Percentiles rank a stretch among this genome's conserved stretches.
phyloP scores from a whole-genome alignment of 2,113 vertebrate species.

The Plotosus lineatus region DNA sequence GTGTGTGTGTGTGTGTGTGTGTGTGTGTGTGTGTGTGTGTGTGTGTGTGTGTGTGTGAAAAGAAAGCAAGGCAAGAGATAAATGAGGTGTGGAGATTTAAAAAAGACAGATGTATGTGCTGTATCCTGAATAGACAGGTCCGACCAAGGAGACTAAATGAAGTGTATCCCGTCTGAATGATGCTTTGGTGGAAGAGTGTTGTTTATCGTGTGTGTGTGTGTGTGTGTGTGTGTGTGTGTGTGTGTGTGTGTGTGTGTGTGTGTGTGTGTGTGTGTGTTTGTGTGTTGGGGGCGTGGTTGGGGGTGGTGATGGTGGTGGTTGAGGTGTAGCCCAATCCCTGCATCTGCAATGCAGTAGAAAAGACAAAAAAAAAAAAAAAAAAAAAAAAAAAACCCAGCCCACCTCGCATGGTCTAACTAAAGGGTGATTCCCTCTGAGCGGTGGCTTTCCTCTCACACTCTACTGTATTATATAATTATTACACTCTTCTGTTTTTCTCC shows the following conservation, averaged over 20 bases:
- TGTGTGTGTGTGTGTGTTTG: slow-evolving; percentile 36
- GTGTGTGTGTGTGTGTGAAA: slow-evolving; percentile 12
- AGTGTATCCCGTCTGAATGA: slow-evolving; percentile 28
- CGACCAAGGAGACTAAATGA: slow-evolving; percentile 20
- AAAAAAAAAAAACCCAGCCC: slow-evolving; percentile 39
- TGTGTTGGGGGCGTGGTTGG: slow-evolving; percentile 47
- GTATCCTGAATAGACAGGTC: background rate
- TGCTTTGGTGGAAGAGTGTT: slow-evolving; percentile 18
- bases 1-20: background rate
- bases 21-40: background rate
- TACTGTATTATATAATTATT: slow-evolving; percentile 38
- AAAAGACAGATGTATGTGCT: slow-evolving; percentile 15
- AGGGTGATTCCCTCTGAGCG: slow-evolving; percentile 57
- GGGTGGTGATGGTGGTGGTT: slow-evolving; percentile 57
- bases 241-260: slow-evolving; percentile 51
- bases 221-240: slow-evolving; percentile 42
- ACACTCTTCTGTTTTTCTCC: background rate
- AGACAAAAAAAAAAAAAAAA: slow-evolving; percentile 34
- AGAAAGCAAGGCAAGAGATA: slow-evolving; percentile 1
- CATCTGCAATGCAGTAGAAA: slow-evolving; percentile 82
- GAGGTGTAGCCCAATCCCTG: slow-evolving; percentile 72
- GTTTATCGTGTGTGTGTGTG: slow-evolving; percentile 28
- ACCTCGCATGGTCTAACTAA: slow-evolving; percentile 61
- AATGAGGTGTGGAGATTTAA: slow-evolving; percentile 11
- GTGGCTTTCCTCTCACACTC: background rate